phyloP scores from a whole-genome alignment of 2,797 vertebrate genomes.

The Pseudochaenichthys georgianus region DNA sequence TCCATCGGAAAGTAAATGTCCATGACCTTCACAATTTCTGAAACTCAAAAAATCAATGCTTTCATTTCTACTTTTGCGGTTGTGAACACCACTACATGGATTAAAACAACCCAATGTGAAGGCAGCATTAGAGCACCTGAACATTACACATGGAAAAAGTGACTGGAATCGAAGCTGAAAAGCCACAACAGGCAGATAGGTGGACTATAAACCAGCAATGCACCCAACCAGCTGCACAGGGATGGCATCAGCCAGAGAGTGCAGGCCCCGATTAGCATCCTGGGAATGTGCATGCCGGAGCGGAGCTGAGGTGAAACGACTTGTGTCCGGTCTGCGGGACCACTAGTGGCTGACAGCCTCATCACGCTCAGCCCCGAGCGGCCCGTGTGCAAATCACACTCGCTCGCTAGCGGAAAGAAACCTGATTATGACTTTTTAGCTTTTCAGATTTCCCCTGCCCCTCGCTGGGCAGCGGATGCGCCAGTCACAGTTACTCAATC shows the following conservation, averaged over 20 bases:
- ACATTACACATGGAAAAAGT: slow-evolving; percentile 16
- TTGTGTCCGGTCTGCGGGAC: slow-evolving; percentile 72
- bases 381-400: slow-evolving; percentile 12
- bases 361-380: slow-evolving; percentile 54
- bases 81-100: no score
- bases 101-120: no score
- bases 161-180: slow-evolving; percentile 14
- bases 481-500: slow-evolving; percentile 76
- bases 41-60: no score
- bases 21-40: no score
- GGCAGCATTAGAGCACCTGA: slow-evolving; percentile 13
- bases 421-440: slow-evolving; percentile 76
- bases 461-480: slow-evolving; percentile 48
- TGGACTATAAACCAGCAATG: slow-evolving; percentile 31
- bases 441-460: slow-evolving; percentile 66
- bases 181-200: slow-evolving; percentile 17
- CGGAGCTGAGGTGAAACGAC: slow-evolving; percentile 79
- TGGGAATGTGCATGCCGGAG: slow-evolving; percentile 67
- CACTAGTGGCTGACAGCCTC: slow-evolving; percentile 66
- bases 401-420: slow-evolving; percentile 39
- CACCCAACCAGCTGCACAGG: slow-evolving; percentile 51
- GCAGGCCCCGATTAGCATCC: slow-evolving; percentile 59
- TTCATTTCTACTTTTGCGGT: no score
- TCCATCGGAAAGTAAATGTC: no score
- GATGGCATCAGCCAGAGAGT: slow-evolving; percentile 27